Evolutionary conservation across 2,113 vertebrate genomes (phyloP).

Genomic region (Dromas ardeola): DNA sequence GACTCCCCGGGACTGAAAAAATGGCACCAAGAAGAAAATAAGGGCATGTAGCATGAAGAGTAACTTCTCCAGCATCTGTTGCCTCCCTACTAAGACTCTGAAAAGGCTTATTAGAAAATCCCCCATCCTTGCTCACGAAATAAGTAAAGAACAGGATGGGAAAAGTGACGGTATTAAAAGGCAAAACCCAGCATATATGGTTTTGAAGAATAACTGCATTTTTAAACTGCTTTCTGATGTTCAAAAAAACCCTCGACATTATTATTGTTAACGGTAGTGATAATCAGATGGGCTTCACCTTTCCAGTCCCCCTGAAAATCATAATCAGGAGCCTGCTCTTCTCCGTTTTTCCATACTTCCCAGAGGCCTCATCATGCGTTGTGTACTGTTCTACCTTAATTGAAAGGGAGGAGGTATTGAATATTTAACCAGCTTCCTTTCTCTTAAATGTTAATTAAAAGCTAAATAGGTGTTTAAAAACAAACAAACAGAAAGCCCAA

Average conservation of each 20-base stretch:
- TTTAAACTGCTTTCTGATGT: not conserved
- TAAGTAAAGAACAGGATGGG: not conserved
- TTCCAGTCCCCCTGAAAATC: conserved; percentile 22
- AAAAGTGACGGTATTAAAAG: not conserved
- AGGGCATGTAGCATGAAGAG: not conserved
- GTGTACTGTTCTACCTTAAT: conserved; percentile 59
- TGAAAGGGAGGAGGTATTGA: conserved; percentile 70
- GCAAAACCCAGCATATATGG: fast-evolving
- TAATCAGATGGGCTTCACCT: conserved; percentile 49
- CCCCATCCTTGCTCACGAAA: not conserved
- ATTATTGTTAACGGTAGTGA: not conserved
- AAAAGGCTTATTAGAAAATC: not conserved
- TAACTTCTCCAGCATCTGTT: not conserved
- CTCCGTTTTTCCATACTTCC: conserved; percentile 43
- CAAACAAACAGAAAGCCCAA: conserved; percentile 60
- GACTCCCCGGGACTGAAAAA: not conserved
- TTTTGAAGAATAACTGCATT: not conserved
- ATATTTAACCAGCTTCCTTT: conserved; percentile 67
- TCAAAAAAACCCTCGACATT: not conserved
- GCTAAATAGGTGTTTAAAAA: conserved; percentile 70
- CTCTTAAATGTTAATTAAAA: conserved; percentile 70
- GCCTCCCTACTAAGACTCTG: not conserved
- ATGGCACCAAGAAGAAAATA: not conserved
- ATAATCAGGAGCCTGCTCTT: conserved; percentile 43
- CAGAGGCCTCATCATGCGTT: conserved; percentile 49